Percentiles rank a stretch among this genome's conserved stretches.
Evolutionary conservation across 92 coral and sea anemone species (phyloP).

Genomic region (Phenganax stokvisi): DNA sequence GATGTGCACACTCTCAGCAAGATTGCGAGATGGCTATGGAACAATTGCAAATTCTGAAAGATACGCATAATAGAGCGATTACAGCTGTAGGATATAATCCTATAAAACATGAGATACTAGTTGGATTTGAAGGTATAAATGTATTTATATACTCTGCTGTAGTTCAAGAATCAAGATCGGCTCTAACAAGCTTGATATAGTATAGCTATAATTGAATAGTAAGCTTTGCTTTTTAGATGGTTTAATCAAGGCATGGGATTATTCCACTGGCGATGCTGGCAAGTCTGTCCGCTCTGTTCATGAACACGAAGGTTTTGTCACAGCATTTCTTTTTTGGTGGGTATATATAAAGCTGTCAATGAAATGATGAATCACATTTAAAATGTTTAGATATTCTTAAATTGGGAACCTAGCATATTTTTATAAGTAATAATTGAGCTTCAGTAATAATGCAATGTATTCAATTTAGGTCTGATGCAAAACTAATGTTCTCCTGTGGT

Average conservation of each 20-base stretch:
- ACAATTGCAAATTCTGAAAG: constrained; percentile 73
- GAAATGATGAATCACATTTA: not conserved
- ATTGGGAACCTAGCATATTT: not conserved
- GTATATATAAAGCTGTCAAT: not conserved
- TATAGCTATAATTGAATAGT: not conserved
- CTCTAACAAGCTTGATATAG: not conserved
- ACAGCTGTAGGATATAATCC: constrained; percentile 94
- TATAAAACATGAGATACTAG: constrained; percentile 88
- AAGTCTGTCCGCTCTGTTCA: constrained; percentile 82
- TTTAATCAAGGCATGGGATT: constrained; percentile 95
- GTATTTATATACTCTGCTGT: not conserved
- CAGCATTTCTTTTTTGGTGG: constrained; percentile 86
- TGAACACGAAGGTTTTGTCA: constrained; percentile 98
- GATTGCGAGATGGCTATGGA: constrained; percentile 83
- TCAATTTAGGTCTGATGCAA: constrained; percentile 77
- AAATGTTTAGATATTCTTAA: not conserved
- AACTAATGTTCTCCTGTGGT: constrained; percentile 79
- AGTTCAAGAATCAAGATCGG: not conserved
- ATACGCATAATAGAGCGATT: constrained; percentile 79
- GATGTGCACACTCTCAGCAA: not conserved
- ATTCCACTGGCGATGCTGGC: constrained; percentile 81
- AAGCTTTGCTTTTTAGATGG: constrained; percentile 59
- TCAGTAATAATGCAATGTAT: not conserved
- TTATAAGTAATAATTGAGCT: not conserved
- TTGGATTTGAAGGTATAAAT: constrained; percentile 88